Conservation (phyloP, 1,140 invertebrate genomes). For the Anagrus nilaparvatae region DNA sequence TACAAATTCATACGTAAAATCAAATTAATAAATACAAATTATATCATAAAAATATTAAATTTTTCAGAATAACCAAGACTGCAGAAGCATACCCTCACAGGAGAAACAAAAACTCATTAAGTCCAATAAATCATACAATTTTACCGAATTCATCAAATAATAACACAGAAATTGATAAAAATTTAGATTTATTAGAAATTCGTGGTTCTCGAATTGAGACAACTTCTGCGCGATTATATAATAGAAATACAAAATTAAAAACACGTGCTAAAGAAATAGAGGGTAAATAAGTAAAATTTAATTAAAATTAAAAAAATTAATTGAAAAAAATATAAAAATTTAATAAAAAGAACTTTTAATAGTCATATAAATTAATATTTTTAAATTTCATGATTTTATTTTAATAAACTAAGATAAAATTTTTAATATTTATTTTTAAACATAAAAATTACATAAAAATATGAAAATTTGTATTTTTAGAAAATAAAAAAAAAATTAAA, state of each 20-base stretch:
- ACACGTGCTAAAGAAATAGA: not conserved
- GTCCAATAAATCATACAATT: constrained; percentile 25
- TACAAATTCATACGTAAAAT: not conserved
- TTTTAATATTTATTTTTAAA: not conserved
- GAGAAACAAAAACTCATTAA: constrained; percentile 25
- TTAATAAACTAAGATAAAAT: not conserved
- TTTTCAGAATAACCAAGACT: constrained; percentile 20
- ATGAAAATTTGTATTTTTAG: not conserved
- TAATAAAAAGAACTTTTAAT: not conserved
- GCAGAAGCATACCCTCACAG: constrained; percentile 17
- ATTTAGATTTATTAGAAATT: not conserved
- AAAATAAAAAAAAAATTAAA: not conserved
- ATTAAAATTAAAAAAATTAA: too few relatives aligned
- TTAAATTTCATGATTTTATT: not conserved
- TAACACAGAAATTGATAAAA: not conserved
- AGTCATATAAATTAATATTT: not conserved
- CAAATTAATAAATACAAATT: not conserved
- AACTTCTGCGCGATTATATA: not conserved
- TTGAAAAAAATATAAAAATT: too few relatives aligned
- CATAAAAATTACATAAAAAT: not conserved
- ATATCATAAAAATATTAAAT: constrained; percentile 2
- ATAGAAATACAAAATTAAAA: not conserved
- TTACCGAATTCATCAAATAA: constrained; percentile 3
- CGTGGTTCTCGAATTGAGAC: constrained; percentile 4
- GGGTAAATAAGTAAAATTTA: not conserved